Conservation (phyloP, 2,888 invertebrate species). For the Cosmia trapezina region DNA sequence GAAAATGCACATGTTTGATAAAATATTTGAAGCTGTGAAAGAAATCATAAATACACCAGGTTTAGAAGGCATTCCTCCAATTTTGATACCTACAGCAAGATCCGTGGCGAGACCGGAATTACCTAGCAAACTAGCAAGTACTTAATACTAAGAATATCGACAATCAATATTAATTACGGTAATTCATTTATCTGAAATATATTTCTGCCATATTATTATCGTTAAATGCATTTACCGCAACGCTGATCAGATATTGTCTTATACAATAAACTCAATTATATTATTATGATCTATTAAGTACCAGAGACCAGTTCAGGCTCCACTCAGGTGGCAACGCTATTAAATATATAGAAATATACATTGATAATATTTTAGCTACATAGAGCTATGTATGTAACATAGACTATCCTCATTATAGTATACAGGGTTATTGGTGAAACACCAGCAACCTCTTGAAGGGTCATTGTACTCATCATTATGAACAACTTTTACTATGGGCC, state of each 20-base stretch:
- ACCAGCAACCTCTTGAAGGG: no score
- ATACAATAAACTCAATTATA: slow-evolving; percentile 40
- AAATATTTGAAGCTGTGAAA: no score
- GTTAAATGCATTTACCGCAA: slow-evolving; percentile 46
- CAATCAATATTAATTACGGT: slow-evolving; percentile 57
- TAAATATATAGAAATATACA: not conserved
- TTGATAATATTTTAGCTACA: not conserved
- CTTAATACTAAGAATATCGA: slow-evolving; percentile 35
- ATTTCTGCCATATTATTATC: slow-evolving; percentile 44
- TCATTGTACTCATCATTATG: no score
- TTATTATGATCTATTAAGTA: slow-evolving; percentile 16
- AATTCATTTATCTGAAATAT: slow-evolving; percentile 53
- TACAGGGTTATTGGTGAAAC: no score
- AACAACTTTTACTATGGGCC: no score
- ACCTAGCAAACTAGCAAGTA: slow-evolving; percentile 4
- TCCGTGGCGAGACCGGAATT: not conserved
- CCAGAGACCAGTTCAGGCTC: not conserved
- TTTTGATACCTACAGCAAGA: not conserved
- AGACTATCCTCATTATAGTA: not conserved
- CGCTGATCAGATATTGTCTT: slow-evolving; percentile 42
- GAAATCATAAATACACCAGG: not conserved
- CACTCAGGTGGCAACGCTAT: not conserved
- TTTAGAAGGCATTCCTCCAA: slow-evolving; percentile 2
- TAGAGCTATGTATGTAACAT: not conserved
- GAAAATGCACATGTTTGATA: no score